Base-by-base conservation (phyloP, 92 coral and sea anemone species). In the Palythoa caribaeorum region DNA sequence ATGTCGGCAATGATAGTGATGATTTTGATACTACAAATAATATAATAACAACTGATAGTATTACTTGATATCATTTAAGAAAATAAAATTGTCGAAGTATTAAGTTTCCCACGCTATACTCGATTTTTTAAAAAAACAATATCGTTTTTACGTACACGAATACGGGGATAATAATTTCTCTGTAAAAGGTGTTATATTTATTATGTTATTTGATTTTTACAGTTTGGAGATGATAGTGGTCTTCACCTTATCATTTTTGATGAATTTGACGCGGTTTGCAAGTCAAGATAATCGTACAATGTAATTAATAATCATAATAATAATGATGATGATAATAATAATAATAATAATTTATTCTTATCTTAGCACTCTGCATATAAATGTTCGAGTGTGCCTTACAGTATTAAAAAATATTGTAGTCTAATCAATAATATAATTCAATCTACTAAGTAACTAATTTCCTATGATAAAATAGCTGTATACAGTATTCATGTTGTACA, bases 231-330 rank as follows among this genome's bases (percentile, higher is more conserved):
- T 38, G 95, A 92, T 79, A 97, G 99, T 73, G 99, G 98, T 9
- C 92, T 97, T 2, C 99, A 97, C 57, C 93, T 97, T 37, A 97
- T 97, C 39, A 97, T 97, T 87, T 95, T 97, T 87, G 99, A 97
- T 57, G 99, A 97, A 91, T 97, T 97, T 84, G 98, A 97, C 76
- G 99, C 99, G 55, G 99, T 97, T 20, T 97, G 99, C 90, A 97
- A 97, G 92, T 97, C 99, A 89, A 92, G 99, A 47, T 97, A 97
- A 86, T 96, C 96, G 65, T 95, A 97, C 88, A 96, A 94, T 83
- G 99, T 97, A 94, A 90, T 98, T 92, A 40, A 47, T 28, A 28
- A 28, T 28, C 0, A 28, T 28, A 28, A 28, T 59, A 20, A 4
- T 13, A 20, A 59, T 59, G 66, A 59, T 57, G 63, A 12, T 8